Evolutionary conservation across 2,888 invertebrate species (phyloP).

Genomic region (Dendrolimus pini): DNA sequence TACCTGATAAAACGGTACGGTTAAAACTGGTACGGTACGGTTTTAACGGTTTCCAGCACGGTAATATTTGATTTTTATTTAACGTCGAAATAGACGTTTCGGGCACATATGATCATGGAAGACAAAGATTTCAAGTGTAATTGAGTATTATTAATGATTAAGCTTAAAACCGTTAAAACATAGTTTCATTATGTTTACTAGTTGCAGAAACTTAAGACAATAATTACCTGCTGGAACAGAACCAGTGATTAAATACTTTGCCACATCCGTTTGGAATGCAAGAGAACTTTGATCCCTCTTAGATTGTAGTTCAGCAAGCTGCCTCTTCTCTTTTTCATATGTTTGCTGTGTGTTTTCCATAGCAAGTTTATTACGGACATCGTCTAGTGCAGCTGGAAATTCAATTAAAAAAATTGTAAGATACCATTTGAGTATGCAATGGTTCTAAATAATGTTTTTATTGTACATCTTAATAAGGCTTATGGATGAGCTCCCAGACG

Average conservation of each 20-base stretch:
- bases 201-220: neutral
- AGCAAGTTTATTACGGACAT: slow-evolving; percentile 46
- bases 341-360: slow-evolving; percentile 43
- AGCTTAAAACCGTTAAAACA: no score
- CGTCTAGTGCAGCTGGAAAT: slow-evolving; percentile 51
- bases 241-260: slow-evolving; percentile 51
- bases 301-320: slow-evolving; percentile 51
- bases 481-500: no score
- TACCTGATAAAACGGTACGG: no score
- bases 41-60: no score
- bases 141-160: no score
- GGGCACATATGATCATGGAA: no score
- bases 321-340: slow-evolving; percentile 40
- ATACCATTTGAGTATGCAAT: neutral
- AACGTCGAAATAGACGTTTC: no score
- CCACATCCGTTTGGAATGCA: slow-evolving; percentile 59
- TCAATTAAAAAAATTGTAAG: neutral
- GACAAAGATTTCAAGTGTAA: no score
- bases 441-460: neutral
- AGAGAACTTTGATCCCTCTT: slow-evolving; percentile 47
- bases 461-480: neutral
- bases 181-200: no score
- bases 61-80: no score
- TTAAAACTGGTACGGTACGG: no score
- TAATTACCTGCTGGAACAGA: slow-evolving; percentile 37